Base-by-base conservation (phyloP, 2,113 vertebrate species). In the Gnathonemus longibarbis region DNA sequence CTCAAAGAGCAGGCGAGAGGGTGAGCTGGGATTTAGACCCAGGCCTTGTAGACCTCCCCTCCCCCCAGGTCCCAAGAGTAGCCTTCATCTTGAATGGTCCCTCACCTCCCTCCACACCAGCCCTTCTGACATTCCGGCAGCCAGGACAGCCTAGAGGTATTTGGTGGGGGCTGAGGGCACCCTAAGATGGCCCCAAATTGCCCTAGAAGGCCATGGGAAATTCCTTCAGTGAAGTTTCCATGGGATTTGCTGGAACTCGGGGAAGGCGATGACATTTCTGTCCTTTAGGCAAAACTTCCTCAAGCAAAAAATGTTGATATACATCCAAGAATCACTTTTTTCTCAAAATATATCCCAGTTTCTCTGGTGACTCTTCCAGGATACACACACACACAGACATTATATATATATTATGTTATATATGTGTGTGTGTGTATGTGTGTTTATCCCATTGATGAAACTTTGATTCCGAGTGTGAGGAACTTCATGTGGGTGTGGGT, bases 141-240 rank as follows among this genome's bases (percentile, higher is more conserved):
- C 48, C 46, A 27, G 66, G 45, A 89, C n/a, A 50, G 24, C 15
- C n/a, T 50, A 11, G 84, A n/a, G 84, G 84, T 46, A 21, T 84
- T 42, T 24, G 4, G 24, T 7, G 85, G 85, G 50, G 49, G 11
- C 13, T 84, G 80, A 84, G 39, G 45, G 80, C 39, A n/a, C 42
- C 83, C 83, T 48, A 24, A 39, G 9, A 80, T 48, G 42, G 42
- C 83, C 83, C 45, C 45, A 84, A 84, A 48, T 48, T 24, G 21
- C 45, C 83, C 39, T 84, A 84, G 9, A 84, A 24, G 83, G 83
- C 88, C 88, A 53, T 89, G 48, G 70, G 88, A 89, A 83, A 53
- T 83, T 89, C 50, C 49, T 89, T 48, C 31, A 53, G 70, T 52
- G 19, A 84, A 83, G 19, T 52, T 56, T 83, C 74, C 74, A 39